These are phyloP conservation scores for Neoniphon sammara DNA, from an alignment of 2,797 vertebrate genomes.

Conservation along the genomic window DNA sequence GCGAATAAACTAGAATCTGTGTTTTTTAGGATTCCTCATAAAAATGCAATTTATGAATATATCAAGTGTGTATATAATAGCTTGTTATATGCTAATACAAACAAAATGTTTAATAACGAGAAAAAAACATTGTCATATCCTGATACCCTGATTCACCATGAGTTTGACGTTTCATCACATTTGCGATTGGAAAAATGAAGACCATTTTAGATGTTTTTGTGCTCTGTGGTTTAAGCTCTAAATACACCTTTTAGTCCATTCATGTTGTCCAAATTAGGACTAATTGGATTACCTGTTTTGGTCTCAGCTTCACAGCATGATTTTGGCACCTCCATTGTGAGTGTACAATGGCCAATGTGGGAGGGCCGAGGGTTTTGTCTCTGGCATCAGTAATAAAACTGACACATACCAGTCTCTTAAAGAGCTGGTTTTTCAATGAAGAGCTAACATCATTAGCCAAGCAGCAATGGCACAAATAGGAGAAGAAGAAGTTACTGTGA, in stretches of 20 bases:
- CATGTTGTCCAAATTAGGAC: background rate
- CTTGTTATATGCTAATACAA: too few species aligned
- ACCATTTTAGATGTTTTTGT: background rate
- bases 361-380: background rate
- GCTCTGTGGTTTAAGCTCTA: background rate
- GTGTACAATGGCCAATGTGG: background rate
- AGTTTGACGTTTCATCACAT: background rate
- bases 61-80: too few species aligned
- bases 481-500: too few species aligned
- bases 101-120: too few species aligned
- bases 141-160: too few species aligned
- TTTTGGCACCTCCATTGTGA: background rate
- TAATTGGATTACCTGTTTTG: constrained; percentile 11
- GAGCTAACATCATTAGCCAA: background rate
- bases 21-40: too few species aligned
- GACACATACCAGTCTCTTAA: background rate
- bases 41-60: too few species aligned
- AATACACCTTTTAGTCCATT: background rate
- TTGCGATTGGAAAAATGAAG: too few species aligned
- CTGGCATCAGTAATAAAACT: background rate
- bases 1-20: too few species aligned
- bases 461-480: too few species aligned
- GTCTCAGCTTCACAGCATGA: constrained; percentile 7
- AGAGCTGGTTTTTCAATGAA: background rate
- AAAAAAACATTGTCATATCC: too few species aligned